phyloP scores from a whole-genome alignment of 2,113 vertebrate species.

The Panthera uncia region DNA sequence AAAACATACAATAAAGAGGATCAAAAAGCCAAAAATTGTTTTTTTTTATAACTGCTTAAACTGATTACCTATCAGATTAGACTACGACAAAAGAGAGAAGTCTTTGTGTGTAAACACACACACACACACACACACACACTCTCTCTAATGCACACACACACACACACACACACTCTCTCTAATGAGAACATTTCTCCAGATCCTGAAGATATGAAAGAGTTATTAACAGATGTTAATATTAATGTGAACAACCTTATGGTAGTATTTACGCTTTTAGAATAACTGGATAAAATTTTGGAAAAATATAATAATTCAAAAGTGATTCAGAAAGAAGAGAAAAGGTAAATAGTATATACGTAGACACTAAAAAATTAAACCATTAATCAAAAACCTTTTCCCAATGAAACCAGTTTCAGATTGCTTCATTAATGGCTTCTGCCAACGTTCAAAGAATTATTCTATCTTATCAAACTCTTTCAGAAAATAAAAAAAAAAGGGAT shows the following conservation, averaged over 20 bases:
- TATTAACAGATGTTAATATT: background rate
- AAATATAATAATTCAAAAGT: background rate
- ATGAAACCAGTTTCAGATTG: conserved; percentile 32
- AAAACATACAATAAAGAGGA: background rate
- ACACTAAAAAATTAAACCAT: conserved; percentile 56
- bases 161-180: background rate
- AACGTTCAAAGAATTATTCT: conserved; percentile 45
- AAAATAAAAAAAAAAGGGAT: background rate
- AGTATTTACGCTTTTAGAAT: background rate
- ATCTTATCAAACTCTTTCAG: conserved; percentile 31
- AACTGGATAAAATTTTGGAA: background rate
- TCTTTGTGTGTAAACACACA: too few relatives aligned
- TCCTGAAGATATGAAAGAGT: background rate
- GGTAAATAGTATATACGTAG: background rate
- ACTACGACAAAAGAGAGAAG: background rate
- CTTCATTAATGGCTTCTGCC: conserved; percentile 45
- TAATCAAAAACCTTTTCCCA: conserved; percentile 49
- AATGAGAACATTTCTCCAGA: background rate
- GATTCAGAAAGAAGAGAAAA: conserved; percentile 17
- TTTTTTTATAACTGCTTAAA: background rate
- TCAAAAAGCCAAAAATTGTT: background rate
- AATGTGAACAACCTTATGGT: background rate
- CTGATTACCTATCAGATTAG: background rate
- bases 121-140: too few relatives aligned
- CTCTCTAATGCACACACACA: too few relatives aligned